phyloP scores from a whole-genome alignment of 2,888 invertebrate species.

The Autographa pulchrina region DNA sequence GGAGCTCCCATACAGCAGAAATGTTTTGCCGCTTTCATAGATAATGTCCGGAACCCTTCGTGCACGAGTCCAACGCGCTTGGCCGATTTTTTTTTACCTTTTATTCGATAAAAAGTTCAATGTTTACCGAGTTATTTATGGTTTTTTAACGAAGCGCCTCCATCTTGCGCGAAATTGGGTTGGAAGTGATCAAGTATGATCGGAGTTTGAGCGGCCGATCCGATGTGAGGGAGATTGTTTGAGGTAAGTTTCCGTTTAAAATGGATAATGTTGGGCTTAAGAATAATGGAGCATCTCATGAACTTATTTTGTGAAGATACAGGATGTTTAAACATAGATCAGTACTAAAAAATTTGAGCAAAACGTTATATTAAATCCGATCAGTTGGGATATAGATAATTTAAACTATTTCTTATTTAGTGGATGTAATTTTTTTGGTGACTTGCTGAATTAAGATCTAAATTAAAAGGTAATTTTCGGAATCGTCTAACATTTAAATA shows the following conservation, averaged over 20 bases:
- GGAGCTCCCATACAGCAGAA: too few species aligned
- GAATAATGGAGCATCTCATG: slow-evolving; percentile 41
- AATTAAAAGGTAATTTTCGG: too few species aligned
- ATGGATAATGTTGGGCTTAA: slow-evolving; percentile 44
- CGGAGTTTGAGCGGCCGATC: slow-evolving; percentile 29
- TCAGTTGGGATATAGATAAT: too few species aligned
- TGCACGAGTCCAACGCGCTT: too few species aligned
- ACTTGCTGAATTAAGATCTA: too few species aligned
- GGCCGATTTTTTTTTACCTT: slow-evolving; percentile 58
- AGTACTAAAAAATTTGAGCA: too few species aligned
- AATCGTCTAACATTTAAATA: too few species aligned
- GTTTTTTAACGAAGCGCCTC: slow-evolving; percentile 66
- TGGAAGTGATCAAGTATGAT: slow-evolving; percentile 55
- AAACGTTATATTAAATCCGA: too few species aligned
- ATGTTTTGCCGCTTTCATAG: too few species aligned
- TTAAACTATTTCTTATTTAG: too few species aligned
- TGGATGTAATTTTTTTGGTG: too few species aligned
- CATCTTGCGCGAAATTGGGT: slow-evolving; percentile 50
- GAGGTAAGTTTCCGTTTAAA: slow-evolving; percentile 43
- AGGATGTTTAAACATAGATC: neutral
- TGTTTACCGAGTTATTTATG: slow-evolving; percentile 71
- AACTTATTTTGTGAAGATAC: slow-evolving; percentile 10
- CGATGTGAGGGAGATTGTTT: slow-evolving; percentile 37
- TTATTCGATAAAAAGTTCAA: slow-evolving; percentile 65
- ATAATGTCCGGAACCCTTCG: too few species aligned